Conservation (phyloP, 2,888 invertebrate genomes). For the Busseola fusca region DNA sequence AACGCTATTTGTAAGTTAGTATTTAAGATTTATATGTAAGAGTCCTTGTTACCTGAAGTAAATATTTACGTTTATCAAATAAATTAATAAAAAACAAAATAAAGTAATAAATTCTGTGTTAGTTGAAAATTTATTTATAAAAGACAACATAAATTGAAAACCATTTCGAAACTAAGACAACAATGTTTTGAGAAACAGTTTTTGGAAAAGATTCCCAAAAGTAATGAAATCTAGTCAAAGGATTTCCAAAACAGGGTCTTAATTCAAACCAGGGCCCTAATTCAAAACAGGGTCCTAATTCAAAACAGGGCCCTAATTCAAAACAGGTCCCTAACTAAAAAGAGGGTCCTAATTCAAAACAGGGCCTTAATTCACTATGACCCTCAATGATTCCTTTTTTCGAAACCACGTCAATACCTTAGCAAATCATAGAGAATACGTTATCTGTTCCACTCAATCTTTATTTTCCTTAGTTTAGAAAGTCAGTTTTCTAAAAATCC, state of each 20-base stretch:
- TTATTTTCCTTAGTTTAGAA: background rate
- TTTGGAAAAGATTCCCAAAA: background rate
- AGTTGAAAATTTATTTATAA: constrained; percentile 22
- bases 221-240: background rate
- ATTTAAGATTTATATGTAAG: constrained; percentile 10
- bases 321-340: too few relatives aligned
- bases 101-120: background rate
- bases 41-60: constrained; percentile 36
- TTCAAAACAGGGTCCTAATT: background rate
- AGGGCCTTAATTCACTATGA: background rate
- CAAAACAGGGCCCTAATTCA: background rate
- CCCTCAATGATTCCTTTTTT: background rate
- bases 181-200: background rate
- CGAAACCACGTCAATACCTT: background rate
- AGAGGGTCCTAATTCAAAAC: background rate
- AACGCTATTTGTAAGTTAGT: constrained; percentile 2
- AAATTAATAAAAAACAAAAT: constrained; percentile 1
- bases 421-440: background rate
- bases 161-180: background rate
- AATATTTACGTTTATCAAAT: background rate
- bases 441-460: background rate
- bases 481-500: background rate
- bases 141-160: background rate
- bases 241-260: background rate
- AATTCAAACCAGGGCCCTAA: too few relatives aligned